phyloP scores from a whole-genome alignment of 2,113 vertebrate genomes.

The Jacana jacana region DNA sequence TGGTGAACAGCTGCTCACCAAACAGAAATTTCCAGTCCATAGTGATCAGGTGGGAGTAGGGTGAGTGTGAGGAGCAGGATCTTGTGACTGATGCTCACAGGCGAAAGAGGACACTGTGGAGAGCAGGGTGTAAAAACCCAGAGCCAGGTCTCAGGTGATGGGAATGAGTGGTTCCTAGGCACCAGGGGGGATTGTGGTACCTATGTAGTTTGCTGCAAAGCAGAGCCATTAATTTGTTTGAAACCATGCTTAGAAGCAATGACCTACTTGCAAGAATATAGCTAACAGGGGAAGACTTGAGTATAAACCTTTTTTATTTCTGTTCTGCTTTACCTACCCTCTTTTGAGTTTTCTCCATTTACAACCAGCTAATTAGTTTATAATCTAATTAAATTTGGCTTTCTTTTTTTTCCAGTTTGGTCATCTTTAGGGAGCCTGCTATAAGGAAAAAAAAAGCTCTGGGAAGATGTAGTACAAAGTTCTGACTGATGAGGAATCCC shows the following conservation, averaged over 20 bases:
- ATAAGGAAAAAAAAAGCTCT: background rate
- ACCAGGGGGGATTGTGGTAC: background rate
- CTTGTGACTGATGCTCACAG: background rate
- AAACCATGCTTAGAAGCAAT: constrained; percentile 15
- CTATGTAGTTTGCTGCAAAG: background rate
- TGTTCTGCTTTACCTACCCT: constrained; percentile 27
- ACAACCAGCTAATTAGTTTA: constrained; percentile 37
- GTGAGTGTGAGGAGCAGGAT: background rate
- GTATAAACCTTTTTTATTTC: constrained; percentile 12
- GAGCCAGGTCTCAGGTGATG: background rate
- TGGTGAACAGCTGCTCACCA: background rate
- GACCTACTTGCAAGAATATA: constrained; percentile 53
- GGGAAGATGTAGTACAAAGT: background rate
- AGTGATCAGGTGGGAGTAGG: background rate
- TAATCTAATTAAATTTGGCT: constrained; percentile 52
- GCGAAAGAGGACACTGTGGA: background rate
- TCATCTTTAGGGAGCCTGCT: constrained; percentile 22
- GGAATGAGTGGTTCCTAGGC: background rate
- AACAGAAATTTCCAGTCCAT: background rate
- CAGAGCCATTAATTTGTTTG: constrained; percentile 7
- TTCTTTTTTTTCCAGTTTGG: background rate
- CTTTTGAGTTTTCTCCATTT: constrained; percentile 45
- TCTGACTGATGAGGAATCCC: background rate
- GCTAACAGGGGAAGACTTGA: constrained; percentile 5
- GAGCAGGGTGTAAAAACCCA: background rate